Evolutionary conservation across 2,888 invertebrate species (phyloP), one percentile per base, ranked within the genome.

Genomic region (Tridacna gigas): DNA sequence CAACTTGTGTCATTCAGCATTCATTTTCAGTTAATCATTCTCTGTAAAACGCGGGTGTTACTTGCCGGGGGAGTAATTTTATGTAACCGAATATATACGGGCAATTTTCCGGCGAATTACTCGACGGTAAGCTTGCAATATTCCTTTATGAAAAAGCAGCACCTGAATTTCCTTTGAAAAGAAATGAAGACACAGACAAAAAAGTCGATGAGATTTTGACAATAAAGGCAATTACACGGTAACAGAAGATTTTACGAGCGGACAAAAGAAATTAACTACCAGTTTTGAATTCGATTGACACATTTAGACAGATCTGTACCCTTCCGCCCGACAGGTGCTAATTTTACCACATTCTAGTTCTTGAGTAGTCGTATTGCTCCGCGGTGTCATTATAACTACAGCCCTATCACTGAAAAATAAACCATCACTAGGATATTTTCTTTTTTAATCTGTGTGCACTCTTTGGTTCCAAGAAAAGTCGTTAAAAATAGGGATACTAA

Each of bases 241-340:
- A 82, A 82, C 67, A 48, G 56, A 71, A 82, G 77, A 82, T 77
- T 82, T 82, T 75, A 82, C 74, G 65, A 60, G 37, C 60, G 61
- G 77, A 85, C 85, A 85, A 85, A 74, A 47, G 69, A 77, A 45
- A 56, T 28, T 69, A 77, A 77, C 66, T 63, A 80, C 66, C 77
- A 13, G 77, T 76, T 66, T 67, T 28, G 65, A 76, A 47, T 71
- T 67, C 67, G 51, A 22, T 74, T 47, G 80, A 77, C 77, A 82
- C 82, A 82, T 82, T 82, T 82, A 85, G 79, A 80, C 85, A 74
- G 65, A 48, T 56, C 51, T 66, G 80, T 66, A 80, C 65, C 79
- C 74, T 67, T 66, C 66, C 71, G 65, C 25, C 37, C 56, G 85
- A 85, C 85, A 85, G 85, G 85, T 85, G 85, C 74, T 85, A 85